Evolutionary conservation across 2,113 vertebrate genomes (phyloP).

Genomic region (Melanocharis versteri): DNA sequence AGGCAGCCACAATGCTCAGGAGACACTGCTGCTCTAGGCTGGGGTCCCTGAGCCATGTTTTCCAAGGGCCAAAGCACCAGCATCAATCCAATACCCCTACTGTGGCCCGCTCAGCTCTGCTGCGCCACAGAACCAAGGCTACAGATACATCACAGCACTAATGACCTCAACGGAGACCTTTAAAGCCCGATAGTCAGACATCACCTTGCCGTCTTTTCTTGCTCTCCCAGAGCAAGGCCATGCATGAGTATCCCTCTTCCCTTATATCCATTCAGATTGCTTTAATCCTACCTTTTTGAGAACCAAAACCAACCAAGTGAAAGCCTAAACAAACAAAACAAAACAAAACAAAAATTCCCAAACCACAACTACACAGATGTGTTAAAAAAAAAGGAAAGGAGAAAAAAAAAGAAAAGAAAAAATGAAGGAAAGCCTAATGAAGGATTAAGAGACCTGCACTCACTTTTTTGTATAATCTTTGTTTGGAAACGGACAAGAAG

Average conservation of each 20-base stretch:
- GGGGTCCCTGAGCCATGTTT: neutral
- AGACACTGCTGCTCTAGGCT: neutral
- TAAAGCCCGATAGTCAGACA: rapidly evolving
- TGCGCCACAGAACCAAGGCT: neutral
- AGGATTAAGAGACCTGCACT: neutral
- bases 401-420: neutral
- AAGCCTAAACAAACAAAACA: neutral
- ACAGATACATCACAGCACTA: rapidly evolving
- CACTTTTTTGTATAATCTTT: neutral
- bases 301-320: neutral
- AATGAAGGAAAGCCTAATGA: rapidly evolving
- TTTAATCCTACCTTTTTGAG: neutral
- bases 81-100: neutral
- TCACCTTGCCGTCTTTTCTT: neutral
- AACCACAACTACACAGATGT: neutral
- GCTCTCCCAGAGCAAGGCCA: neutral
- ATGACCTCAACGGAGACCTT: neutral
- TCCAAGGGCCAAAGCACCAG: neutral
- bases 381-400: rapidly evolving
- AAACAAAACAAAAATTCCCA: neutral
- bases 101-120: neutral
- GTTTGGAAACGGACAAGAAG: neutral
- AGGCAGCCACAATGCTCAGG: neutral
- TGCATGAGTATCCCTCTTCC: neutral
- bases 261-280: neutral